Percentiles rank a stretch among this genome's conserved stretches.
phyloP scores from a whole-genome alignment of 2,888 invertebrate species.

The Volucella inflata region DNA sequence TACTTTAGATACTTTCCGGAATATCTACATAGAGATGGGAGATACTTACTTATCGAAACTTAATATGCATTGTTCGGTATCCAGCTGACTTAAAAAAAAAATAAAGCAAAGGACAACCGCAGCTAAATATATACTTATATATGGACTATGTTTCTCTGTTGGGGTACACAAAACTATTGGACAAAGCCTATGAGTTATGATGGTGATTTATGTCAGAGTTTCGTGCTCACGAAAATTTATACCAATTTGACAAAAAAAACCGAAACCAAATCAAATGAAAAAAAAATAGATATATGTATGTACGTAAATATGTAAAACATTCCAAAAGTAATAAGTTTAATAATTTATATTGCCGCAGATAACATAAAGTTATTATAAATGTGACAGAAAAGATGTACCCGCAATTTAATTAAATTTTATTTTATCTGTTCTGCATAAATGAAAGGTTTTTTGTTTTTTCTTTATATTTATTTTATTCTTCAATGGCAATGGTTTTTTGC shows the following conservation, averaged over 20 bases:
- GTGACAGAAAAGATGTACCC: conserved; percentile 40
- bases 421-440: conserved; percentile 27
- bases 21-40: not conserved
- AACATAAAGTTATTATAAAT: conserved; percentile 35
- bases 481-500: not conserved
- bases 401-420: conserved; percentile 55
- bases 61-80: conserved; percentile 10
- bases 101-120: conserved; percentile 38
- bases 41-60: not conserved
- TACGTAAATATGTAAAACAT: not conserved
- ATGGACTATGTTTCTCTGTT: not conserved
- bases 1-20: not conserved
- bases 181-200: conserved; percentile 58
- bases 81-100: conserved; percentile 28
- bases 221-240: conserved; percentile 67
- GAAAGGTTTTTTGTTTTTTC: not conserved
- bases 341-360: conserved; percentile 57
- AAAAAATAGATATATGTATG: too few species aligned
- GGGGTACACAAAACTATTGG: not conserved
- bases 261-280: not conserved
- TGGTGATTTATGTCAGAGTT: conserved; percentile 71
- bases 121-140: not conserved
- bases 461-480: not conserved
- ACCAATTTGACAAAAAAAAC: conserved; percentile 13
- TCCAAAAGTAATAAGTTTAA: conserved; percentile 46